A percentile compares a stretch with the other conserved stretches of the same genome.
These are phyloP conservation scores for Clarias laeviceps DNA, from an alignment of 2,797 vertebrate species.

Conservation along the genomic window DNA sequence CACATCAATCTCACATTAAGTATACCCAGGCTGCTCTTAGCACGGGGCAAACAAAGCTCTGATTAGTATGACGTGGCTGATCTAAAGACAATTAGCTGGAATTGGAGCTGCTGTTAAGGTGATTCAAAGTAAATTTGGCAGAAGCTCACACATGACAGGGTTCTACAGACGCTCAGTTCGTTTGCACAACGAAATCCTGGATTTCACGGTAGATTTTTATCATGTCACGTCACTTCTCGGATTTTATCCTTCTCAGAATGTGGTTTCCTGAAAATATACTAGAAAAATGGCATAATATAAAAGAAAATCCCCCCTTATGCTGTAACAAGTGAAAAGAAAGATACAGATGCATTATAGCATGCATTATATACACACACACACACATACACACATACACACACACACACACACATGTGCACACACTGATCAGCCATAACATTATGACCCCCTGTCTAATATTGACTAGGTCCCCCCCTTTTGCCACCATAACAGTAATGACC, in stretches of 20 bases:
- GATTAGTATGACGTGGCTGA: slow-evolving; percentile 51
- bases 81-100: slow-evolving; percentile 56
- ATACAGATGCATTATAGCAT: too few relatives aligned
- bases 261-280: neutral
- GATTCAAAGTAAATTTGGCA: slow-evolving; percentile 41
- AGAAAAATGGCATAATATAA: neutral
- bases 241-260: too few relatives aligned
- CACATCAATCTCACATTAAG: slow-evolving; percentile 53
- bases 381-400: too few relatives aligned
- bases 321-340: neutral
- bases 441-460: too few relatives aligned
- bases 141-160: slow-evolving; percentile 22
- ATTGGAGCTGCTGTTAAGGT: slow-evolving; percentile 45
- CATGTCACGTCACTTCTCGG: neutral
- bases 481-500: too few relatives aligned
- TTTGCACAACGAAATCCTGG: neutral
- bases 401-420: too few relatives aligned
- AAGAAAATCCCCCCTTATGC: neutral
- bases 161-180: neutral
- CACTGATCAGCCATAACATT: too few relatives aligned
- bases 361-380: too few relatives aligned
- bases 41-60: slow-evolving; percentile 45
- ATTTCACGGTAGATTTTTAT: neutral
- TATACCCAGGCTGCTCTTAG: slow-evolving; percentile 34
- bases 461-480: too few relatives aligned